Evolutionary conservation across 2,888 invertebrate species (phyloP), one percentile per base, ranked within the genome.

Genomic region (Pammene fasciana): DNA sequence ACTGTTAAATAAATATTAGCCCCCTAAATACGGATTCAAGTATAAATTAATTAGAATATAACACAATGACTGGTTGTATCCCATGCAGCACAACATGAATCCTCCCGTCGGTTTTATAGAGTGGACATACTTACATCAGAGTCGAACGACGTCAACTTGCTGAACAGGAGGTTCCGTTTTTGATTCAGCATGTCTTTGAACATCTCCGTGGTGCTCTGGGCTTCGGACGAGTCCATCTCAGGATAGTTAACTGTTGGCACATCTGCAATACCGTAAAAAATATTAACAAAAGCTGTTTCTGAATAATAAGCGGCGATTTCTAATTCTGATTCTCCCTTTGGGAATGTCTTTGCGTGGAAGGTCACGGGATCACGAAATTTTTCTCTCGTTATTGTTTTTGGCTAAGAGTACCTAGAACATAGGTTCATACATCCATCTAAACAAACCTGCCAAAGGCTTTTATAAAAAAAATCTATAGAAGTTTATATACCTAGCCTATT

Each of bases 121-220:
- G 11, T 9, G 41, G 18, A 5, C 10, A 78, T 83, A 94, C 95
- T 95, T 94, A 98, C 97, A 90, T 98, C 98, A 0, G 97, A 97
- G 81, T 96, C 99, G 85, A 96, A 97, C 8, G 96, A 98, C 67
- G 97, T 97, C 68, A 98, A 93, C 89, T 97, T 97, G 85, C 96
- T 97, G 74, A 97, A 94, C 38, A 98, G 93, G 80, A 97, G 94
- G 82, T 98, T 96, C 76, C 98, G 95, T 87, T 99, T 99, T 85
- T 98, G 98, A 75, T 97, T 97, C 77, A 99, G 94, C 94, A 99
- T 96, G 81, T 98, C 98, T 82, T 97, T 95, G 86, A 99, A 97
- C 95, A 98, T 97, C 81, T 98, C 98, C 0, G 97, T 95, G 3
- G 97, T 96, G 61, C 96, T 96, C 79, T 96, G 96, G 5, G 94